Conservation (phyloP, 2,113 vertebrate genomes). For the Eubucco bourcierii region DNA sequence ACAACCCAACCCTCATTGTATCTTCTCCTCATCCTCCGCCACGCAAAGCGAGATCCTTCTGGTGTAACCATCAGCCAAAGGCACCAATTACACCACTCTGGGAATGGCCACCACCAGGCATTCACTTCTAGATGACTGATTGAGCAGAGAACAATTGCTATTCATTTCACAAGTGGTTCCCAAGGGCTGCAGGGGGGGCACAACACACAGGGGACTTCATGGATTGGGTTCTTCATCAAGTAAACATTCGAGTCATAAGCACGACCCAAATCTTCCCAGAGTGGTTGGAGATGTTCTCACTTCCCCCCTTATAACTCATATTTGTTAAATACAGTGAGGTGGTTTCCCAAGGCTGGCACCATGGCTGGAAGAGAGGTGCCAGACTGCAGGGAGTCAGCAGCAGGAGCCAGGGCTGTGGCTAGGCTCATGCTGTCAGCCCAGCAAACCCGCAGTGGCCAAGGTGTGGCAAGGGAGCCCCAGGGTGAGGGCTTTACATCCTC, state of each 20-base stretch:
- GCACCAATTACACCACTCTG: not conserved
- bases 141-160: constrained; percentile 37
- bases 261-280: not conserved
- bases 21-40: not conserved
- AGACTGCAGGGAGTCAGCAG: rapidly evolving
- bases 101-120: not conserved
- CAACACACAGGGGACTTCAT: not conserved
- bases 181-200: not conserved
- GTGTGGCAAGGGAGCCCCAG: not conserved
- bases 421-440: rapidly evolving
- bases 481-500: not conserved
- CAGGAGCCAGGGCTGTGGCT: not conserved
- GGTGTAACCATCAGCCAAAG: not conserved
- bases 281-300: constrained; percentile 9
- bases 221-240: constrained; percentile 18
- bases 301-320: not conserved
- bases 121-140: constrained; percentile 5
- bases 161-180: constrained; percentile 43
- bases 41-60: not conserved
- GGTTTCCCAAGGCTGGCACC: rapidly evolving
- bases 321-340: not conserved
- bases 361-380: not conserved
- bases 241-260: constrained; percentile 26
- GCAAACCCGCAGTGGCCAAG: not conserved
- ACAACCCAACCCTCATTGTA: not conserved